Conservation (phyloP, 2,113 vertebrate genomes). For the Glaucidium brasilianum region DNA sequence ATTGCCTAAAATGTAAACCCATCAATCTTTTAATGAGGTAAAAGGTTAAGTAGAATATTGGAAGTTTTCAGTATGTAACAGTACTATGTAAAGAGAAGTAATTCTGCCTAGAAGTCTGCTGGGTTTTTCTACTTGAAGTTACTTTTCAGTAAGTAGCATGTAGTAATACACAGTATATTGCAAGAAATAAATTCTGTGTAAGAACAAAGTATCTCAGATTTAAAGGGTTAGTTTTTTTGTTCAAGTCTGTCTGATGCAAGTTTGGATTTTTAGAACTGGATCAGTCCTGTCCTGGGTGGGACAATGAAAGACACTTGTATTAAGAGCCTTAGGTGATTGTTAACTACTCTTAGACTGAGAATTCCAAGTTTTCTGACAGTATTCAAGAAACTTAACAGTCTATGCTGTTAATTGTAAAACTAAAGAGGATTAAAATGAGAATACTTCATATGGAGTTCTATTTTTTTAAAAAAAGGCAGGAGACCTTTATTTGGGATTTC, state of each 20-base stretch:
- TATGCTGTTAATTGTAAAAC: background rate
- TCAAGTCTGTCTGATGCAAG: background rate
- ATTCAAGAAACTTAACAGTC: background rate
- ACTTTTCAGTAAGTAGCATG: background rate
- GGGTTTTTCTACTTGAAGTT: background rate
- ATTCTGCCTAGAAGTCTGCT: background rate
- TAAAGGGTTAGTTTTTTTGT: background rate
- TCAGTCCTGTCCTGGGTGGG: background rate
- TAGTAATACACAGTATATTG: background rate
- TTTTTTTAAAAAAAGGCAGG: background rate
- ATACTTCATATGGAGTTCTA: background rate
- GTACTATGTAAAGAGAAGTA: background rate
- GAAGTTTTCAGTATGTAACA: slow-evolving; percentile 5
- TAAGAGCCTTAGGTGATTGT: background rate
- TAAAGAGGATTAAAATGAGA: slow-evolving; percentile 14
- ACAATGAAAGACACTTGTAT: background rate
- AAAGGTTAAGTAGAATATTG: slow-evolving; percentile 47
- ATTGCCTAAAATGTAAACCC: slow-evolving; percentile 49
- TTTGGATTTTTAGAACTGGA: background rate
- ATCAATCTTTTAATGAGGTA: slow-evolving; percentile 55
- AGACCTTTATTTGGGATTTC: background rate
- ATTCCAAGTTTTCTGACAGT: background rate
- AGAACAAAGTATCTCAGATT: background rate
- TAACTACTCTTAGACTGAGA: background rate
- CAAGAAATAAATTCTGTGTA: background rate